Conservation (phyloP, 1,140 invertebrate species). For the Lamellibrachia luymesi region DNA sequence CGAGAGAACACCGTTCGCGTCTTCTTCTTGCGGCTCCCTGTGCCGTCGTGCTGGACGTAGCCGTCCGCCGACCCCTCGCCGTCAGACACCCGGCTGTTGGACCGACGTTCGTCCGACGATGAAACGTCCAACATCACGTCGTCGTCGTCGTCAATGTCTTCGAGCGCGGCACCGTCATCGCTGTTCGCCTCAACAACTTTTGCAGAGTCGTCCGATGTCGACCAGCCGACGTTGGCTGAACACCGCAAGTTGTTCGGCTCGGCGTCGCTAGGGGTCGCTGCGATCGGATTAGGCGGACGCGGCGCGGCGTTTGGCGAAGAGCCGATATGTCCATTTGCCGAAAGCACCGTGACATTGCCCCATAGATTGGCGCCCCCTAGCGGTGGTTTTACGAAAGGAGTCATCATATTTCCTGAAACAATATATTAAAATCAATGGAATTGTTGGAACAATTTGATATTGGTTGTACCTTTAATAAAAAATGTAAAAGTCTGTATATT, state of each 20-base stretch:
- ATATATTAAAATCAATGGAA: neutral
- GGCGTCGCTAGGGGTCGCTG: too few relatives aligned
- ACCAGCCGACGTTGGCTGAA: neutral
- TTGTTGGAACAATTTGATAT: neutral
- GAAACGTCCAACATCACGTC: neutral
- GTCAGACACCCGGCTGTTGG: neutral
- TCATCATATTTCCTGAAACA: neutral
- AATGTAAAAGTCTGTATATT: neutral
- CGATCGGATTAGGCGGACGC: neutral
- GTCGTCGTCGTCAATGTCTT: neutral
- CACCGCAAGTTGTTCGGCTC: neutral
- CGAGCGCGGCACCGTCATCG: neutral
- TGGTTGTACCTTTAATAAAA: neutral
- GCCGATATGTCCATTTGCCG: neutral
- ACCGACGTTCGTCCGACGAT: neutral
- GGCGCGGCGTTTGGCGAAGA: neutral
- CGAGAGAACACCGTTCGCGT: constrained; percentile 96
- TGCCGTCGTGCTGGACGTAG: neutral
- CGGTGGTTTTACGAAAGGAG: neutral
- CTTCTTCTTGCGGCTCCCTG: constrained; percentile 82
- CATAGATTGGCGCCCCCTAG: neutral
- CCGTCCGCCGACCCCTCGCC: neutral
- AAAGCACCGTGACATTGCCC: neutral
- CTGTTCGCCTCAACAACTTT: neutral
- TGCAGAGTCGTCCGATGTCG: neutral